These are phyloP conservation scores for Ceratosolen solmsi DNA, from an alignment of 1,140 invertebrate species.

Conservation along the genomic window DNA sequence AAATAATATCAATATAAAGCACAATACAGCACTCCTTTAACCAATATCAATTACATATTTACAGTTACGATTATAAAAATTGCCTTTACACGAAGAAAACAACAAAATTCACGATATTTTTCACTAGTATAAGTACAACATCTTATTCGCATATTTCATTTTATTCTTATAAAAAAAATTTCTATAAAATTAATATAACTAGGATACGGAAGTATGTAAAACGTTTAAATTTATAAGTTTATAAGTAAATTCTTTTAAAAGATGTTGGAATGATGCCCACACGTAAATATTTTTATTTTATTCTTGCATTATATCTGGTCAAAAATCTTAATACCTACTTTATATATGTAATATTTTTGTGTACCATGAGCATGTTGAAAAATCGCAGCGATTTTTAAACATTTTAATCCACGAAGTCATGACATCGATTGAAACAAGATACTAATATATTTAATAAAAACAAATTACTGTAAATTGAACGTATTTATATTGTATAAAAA, in stretches of 20 bases:
- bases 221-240: neutral
- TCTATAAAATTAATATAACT: neutral
- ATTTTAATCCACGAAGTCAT: constrained; percentile 1
- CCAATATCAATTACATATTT: constrained; percentile 66
- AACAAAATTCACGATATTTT: neutral
- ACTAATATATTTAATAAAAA: constrained; percentile 5
- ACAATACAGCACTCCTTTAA: constrained; percentile 36
- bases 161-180: constrained; percentile 1
- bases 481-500: neutral
- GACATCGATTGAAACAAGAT: constrained; percentile 37
- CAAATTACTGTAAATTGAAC: neutral
- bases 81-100: constrained; percentile 13
- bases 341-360: constrained; percentile 57
- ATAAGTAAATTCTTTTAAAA: neutral
- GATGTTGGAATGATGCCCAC: constrained; percentile 7
- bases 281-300: constrained; percentile 10
- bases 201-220: neutral
- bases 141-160: neutral
- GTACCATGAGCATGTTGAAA: constrained; percentile 37
- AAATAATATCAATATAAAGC: too few species aligned
- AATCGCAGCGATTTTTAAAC: constrained; percentile 42
- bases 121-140: neutral
- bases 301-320: constrained; percentile 52
- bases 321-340: constrained; percentile 57
- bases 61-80: constrained; percentile 55